These are phyloP conservation scores for Orcinus orca DNA, from an alignment of 2,113 vertebrate genomes.

Conservation along the genomic window DNA sequence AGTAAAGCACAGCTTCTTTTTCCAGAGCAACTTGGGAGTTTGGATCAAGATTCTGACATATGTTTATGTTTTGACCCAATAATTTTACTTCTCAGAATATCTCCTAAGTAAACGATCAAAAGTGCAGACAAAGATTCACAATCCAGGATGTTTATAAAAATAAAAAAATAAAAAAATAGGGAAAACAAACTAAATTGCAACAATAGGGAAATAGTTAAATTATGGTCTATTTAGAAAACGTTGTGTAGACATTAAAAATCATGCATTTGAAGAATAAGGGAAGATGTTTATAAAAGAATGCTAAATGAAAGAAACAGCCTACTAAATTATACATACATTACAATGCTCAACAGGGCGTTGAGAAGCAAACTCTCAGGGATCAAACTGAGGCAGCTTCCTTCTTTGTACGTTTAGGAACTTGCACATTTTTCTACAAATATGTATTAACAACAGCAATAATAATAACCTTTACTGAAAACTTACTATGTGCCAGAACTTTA, in stretches of 20 bases:
- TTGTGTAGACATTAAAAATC: conserved; percentile 23
- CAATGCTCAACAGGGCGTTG: background rate
- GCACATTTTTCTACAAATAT: background rate
- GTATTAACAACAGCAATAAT: background rate
- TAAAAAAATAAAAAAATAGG: background rate
- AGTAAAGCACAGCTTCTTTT: background rate
- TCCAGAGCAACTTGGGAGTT: background rate
- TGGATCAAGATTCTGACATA: background rate
- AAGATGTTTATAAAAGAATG: background rate
- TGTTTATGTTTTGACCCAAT: background rate
- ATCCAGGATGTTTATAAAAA: background rate
- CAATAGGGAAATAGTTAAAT: background rate
- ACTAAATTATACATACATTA: background rate
- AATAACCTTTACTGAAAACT: background rate
- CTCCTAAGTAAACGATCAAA: conserved; percentile 20
- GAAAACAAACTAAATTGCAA: background rate
- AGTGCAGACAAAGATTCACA: background rate
- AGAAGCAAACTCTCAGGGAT: background rate
- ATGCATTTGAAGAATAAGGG: background rate
- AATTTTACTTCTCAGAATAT: conserved; percentile 25
- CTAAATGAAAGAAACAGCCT: background rate
- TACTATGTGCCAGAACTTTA: background rate
- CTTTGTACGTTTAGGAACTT: background rate
- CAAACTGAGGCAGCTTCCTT: background rate
- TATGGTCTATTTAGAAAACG: background rate